Base-by-base conservation (phyloP, 1,140 invertebrate species). In the Nebria ingens region DNA sequence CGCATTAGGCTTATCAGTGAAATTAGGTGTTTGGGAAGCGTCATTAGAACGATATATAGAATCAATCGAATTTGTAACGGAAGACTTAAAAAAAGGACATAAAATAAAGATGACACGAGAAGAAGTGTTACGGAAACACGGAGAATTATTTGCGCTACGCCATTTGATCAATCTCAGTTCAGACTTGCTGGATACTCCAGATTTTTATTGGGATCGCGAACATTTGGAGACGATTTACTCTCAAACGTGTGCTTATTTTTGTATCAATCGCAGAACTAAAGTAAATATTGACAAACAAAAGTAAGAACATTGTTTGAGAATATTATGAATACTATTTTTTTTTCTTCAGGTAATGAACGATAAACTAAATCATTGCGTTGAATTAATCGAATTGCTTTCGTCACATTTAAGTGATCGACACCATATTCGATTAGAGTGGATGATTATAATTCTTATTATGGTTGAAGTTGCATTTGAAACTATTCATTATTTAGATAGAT, bases 171-270 rank as follows among this genome's bases (percentile, higher is more conserved):
- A 95, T 72, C 76, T 97, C 49, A 91, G 90, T 58, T 97, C 93
- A 0, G 93, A 97, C 73, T 74, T 97, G 4, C 69, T 97, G 38
- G 93, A 97, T 68, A 92, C 89, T 0, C 94, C 95, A 0, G 95
- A 98, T 73, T 97, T 97, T 72, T 97, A 97, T 69, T 98, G 95
- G 94, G 93, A 97, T 62, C 79, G 89, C 52, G 90, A 95, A 63
- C 76, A 87, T 34, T 74, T 97, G 2, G 93, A 96, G 76, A 73
- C 66, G 0, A 71, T 97, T 0, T 97, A 94, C 68, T 77, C 83
- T 51, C 82, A 85, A 64, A 87, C 84, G 0, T 89, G 85, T 57
- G 78, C 79, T 19, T 89, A 96, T 74, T 88, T 97, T 59, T 89
- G 81, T 63, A 91, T 97, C 52, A 70, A 80, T 0, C 83, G 89